These are phyloP conservation scores for Acanthiza pusilla DNA, from an alignment of 2,797 vertebrate species.

Conservation along the genomic window DNA sequence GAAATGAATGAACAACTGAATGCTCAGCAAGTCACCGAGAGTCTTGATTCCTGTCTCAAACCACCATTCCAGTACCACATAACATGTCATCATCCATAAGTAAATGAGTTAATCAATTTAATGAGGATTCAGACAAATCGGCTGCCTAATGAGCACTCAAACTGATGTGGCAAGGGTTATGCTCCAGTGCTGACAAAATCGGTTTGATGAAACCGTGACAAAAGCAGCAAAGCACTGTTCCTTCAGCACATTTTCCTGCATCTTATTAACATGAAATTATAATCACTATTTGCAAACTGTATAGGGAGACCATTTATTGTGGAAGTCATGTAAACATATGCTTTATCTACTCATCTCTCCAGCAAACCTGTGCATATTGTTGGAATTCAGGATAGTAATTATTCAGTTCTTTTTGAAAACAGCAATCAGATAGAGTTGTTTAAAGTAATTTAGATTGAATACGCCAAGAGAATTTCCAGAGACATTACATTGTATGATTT, in stretches of 20 bases:
- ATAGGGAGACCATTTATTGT: neutral
- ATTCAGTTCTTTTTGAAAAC: neutral
- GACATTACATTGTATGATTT: neutral
- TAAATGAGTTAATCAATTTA: slow-evolving; percentile 91
- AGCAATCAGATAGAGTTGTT: neutral
- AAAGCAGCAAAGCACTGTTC: slow-evolving; percentile 53
- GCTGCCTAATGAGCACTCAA: slow-evolving; percentile 82
- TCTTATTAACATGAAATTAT: slow-evolving; percentile 82
- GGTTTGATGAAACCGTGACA: slow-evolving; percentile 68
- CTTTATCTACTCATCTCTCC: neutral
- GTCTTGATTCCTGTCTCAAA: slow-evolving; percentile 35
- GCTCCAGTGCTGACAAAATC: slow-evolving; percentile 81
- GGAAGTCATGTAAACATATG: neutral
- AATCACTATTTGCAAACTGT: slow-evolving; percentile 8
- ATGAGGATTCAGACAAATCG: slow-evolving; percentile 83
- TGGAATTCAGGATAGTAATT: neutral
- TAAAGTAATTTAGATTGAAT: neutral
- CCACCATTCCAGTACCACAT: slow-evolving; percentile 59
- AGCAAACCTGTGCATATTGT: neutral
- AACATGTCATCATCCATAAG: slow-evolving; percentile 83
- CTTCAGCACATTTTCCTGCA: slow-evolving; percentile 69
- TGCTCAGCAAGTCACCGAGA: slow-evolving; percentile 10
- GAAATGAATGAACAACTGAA: slow-evolving; percentile 23
- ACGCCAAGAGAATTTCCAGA: neutral
- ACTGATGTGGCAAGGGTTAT: slow-evolving; percentile 78